phyloP scores from a whole-genome alignment of 2,888 invertebrate genomes.

The Gnatocerus cornutus region DNA sequence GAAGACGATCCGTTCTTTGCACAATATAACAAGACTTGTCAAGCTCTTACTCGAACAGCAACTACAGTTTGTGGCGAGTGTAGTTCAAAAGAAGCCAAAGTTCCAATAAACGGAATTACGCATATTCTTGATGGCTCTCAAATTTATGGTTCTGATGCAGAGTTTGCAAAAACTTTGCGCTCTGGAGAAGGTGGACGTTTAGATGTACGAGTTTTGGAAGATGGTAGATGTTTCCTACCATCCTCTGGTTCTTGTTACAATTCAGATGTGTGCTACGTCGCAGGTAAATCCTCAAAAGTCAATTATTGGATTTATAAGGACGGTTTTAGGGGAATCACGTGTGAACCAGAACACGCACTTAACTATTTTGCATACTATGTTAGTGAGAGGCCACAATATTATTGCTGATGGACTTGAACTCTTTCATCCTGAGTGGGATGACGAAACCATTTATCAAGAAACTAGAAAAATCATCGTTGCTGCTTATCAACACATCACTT shows the following conservation, averaged over 20 bases:
- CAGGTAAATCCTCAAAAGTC: conserved; percentile 24
- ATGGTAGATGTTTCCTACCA: conserved; percentile 40
- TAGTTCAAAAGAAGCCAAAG: conserved; percentile 38
- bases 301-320: conserved; percentile 32
- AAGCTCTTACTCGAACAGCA: conserved; percentile 68
- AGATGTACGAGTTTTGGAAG: conserved; percentile 14
- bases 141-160: conserved; percentile 44
- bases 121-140: conserved; percentile 49
- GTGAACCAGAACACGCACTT: conserved; percentile 69
- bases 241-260: conserved; percentile 25
- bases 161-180: conserved; percentile 37
- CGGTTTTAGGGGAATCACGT: conserved; percentile 65
- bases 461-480: conserved; percentile 69
- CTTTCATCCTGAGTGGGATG: conserved; percentile 72
- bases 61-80: conserved; percentile 60
- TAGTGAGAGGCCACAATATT: conserved; percentile 71
- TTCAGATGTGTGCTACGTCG: conserved; percentile 34
- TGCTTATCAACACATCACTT: conserved; percentile 79
- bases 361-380: conserved; percentile 69
- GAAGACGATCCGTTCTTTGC: conserved; percentile 64
- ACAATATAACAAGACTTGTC: conserved; percentile 63
- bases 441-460: conserved; percentile 71
- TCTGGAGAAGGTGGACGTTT: conserved; percentile 39
- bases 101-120: conserved; percentile 50
- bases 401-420: conserved; percentile 65